Percentiles rank a stretch among this genome's conserved stretches.
Evolutionary conservation across 2,888 invertebrate genomes (phyloP).

Genomic region (Cephus pulcher): DNA sequence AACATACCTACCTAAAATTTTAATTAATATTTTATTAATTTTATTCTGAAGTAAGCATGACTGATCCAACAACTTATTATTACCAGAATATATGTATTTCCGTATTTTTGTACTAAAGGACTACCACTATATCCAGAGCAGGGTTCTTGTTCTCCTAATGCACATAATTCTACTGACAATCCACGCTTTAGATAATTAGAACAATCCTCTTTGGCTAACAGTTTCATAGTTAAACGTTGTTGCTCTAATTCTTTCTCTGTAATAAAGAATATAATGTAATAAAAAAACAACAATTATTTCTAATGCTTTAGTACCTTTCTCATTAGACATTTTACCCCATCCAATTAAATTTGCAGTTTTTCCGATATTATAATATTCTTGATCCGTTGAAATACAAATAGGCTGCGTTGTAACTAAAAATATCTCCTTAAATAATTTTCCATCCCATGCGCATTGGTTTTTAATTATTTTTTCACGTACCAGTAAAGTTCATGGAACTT

Average conservation of each 20-base stretch:
- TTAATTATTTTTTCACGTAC: constrained; percentile 62
- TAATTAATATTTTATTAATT: constrained; percentile 11
- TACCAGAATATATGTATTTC: constrained; percentile 76
- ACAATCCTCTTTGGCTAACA: constrained; percentile 76
- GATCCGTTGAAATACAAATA: constrained; percentile 72
- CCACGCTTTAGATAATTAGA: constrained; percentile 73
- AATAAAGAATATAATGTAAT: constrained; percentile 47
- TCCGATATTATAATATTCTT: constrained; percentile 53
- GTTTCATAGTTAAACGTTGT: constrained; percentile 74
- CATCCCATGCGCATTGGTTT: background rate
- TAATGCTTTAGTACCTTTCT: constrained; percentile 60
- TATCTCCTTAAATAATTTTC: background rate
- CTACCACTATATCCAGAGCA: constrained; percentile 86
- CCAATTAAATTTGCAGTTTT: constrained; percentile 74
- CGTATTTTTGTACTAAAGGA: constrained; percentile 74
- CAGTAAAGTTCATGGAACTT: constrained; percentile 76
- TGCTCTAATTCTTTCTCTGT: constrained; percentile 65
- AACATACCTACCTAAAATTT: constrained; percentile 78
- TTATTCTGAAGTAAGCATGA: constrained; percentile 14
- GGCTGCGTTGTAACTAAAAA: constrained; percentile 81
- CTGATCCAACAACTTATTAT: constrained; percentile 8
- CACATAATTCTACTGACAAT: constrained; percentile 76
- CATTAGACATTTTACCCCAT: constrained; percentile 80
- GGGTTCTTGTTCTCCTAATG: constrained; percentile 79
- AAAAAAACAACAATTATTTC: background rate